Base-by-base conservation (phyloP, 1,140 invertebrate genomes). In the Macrobrachium rosenbergii region DNA sequence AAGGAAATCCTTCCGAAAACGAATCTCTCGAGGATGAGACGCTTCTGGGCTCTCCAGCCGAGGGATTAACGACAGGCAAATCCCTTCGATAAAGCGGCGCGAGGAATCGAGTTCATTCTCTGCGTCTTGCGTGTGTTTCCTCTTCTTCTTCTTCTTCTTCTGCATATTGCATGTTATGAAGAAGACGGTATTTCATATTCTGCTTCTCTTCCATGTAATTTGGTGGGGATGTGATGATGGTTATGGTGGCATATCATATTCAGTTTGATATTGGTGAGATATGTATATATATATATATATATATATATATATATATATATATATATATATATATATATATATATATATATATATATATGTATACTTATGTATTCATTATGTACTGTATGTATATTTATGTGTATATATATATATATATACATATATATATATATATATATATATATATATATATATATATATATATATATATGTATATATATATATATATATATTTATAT, bases 371-470 rank as follows among this genome's bases (percentile, higher is more conserved):
- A n/a, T n/a, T n/a, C n/a, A n/a, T n/a, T n/a, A n/a, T n/a, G n/a
- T n/a, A n/a, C n/a, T n/a, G n/a, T n/a, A n/a, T n/a, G n/a, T n/a
- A n/a, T n/a, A n/a, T n/a, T n/a, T n/a, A n/a, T n/a, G n/a, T n/a
- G n/a, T n/a, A n/a, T n/a, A n/a, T n/a, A n/a, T n/a, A n/a, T n/a
- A n/a, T n/a, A n/a, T n/a, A n/a, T n/a, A n/a, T n/a, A n/a, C n/a
- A 69, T 69, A 21, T 67, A 23, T 67, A 23, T 67, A 14, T 67
- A 67, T 67, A 67, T 67, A 67, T 67, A 23, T 67, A 67, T 67
- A 67, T 67, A 67, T 69, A 21, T n/a, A 2, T 69, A 69, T 69
- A 69, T 69, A 21, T 16, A 23, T 69, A 69, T 69, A 69, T 69
- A 21, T 21, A 69, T 69, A 69, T 69, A 69, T 21, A 69, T 21